phyloP scores from a whole-genome alignment of 2,888 invertebrate genomes.

The Lampropteryx suffumata region DNA sequence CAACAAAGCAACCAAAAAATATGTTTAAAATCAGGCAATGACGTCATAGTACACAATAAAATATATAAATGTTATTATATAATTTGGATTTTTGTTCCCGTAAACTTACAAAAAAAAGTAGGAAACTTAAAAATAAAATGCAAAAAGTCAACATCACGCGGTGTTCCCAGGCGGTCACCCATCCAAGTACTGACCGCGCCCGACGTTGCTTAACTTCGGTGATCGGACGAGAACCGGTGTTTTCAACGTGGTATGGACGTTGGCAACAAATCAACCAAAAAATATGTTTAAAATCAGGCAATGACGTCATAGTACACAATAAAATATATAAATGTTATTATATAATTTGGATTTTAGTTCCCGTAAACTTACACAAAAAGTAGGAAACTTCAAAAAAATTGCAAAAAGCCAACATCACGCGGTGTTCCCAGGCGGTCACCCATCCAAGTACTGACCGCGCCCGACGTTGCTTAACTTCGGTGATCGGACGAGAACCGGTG shows the following conservation, averaged over 20 bases:
- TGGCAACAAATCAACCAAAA: constrained; percentile 25
- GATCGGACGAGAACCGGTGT: constrained; percentile 74
- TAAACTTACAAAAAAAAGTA: too few species aligned
- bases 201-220: constrained; percentile 74
- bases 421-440: constrained; percentile 74
- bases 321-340: too few species aligned
- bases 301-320: not conserved
- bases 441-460: constrained; percentile 73
- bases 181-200: constrained; percentile 73
- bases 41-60: not conserved
- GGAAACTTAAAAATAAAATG: too few species aligned
- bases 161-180: constrained; percentile 75
- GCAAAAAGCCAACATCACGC: constrained; percentile 63
- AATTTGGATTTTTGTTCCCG: too few species aligned
- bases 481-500: constrained; percentile 75
- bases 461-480: constrained; percentile 73
- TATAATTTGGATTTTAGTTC: too few species aligned
- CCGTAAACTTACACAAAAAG: too few species aligned
- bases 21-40: not conserved
- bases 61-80: too few species aligned
- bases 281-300: not conserved
- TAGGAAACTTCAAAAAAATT: too few species aligned
- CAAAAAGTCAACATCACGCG: constrained; percentile 64
- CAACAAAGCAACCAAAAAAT: constrained; percentile 14
- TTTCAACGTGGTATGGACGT: constrained; percentile 55